phyloP scores from a whole-genome alignment of 92 coral and sea anemone genomes.

The Pocillopora grandis region DNA sequence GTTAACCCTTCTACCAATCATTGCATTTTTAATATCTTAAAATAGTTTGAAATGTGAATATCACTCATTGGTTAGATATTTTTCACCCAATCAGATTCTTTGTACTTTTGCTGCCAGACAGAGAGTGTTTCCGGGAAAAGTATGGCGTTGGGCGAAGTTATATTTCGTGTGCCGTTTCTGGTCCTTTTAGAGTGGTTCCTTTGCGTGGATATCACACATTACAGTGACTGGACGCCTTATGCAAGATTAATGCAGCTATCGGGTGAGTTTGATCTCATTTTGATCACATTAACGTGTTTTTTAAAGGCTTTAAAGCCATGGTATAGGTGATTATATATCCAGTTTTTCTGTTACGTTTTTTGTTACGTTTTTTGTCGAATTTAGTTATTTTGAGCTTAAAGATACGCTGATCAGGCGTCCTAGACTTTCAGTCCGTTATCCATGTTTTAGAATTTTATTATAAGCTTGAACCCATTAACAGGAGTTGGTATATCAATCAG shows the following conservation, averaged over 20 bases:
- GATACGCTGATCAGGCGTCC: no score
- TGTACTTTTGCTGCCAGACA: conserved; percentile 3
- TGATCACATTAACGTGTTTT: neutral
- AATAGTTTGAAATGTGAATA: neutral
- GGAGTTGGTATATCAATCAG: no score
- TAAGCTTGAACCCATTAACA: no score
- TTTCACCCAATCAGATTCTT: conserved; percentile 38
- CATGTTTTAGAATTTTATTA: no score
- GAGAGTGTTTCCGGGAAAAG: no score
- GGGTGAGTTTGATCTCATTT: conserved; percentile 51
- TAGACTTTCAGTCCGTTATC: no score
- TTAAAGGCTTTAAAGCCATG: neutral
- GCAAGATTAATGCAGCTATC: conserved; percentile 63
- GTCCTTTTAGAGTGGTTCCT: conserved; percentile 76
- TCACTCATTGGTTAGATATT: conserved; percentile 3
- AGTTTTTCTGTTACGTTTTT: neutral
- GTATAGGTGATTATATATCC: neutral
- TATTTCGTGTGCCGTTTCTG: conserved; percentile 88
- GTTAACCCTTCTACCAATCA: conserved; percentile 11
- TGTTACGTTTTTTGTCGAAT: neutral
- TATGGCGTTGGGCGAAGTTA: conserved; percentile 80
- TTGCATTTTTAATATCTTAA: neutral
- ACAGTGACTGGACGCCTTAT: conserved; percentile 59
- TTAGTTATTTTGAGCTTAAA: neutral
- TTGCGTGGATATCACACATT: conserved; percentile 58